Evolutionary conservation across 2,113 vertebrate genomes (phyloP).

Genomic region (Phoenicopterus ruber): DNA sequence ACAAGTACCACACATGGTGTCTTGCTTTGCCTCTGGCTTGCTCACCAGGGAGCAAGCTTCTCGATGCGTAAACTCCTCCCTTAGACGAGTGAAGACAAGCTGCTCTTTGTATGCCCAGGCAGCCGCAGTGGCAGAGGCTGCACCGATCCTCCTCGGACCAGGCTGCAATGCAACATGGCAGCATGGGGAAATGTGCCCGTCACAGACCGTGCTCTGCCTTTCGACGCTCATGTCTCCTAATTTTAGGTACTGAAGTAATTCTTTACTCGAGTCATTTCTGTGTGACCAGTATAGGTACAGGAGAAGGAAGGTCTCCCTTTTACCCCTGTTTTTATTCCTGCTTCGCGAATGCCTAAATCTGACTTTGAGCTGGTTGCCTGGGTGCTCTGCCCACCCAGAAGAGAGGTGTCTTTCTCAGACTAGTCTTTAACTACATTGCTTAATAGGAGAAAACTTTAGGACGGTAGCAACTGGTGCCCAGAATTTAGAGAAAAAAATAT

Average conservation of each 20-base stretch:
- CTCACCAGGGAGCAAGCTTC: neutral
- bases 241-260: neutral
- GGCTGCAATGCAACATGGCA: neutral
- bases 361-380: neutral
- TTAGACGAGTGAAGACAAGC: neutral
- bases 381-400: neutral
- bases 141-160: rapidly evolving
- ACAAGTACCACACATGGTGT: neutral
- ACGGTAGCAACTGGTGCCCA: neutral
- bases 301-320: neutral
- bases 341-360: neutral
- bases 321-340: neutral
- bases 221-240: neutral
- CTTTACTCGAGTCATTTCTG: neutral
- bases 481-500: neutral
- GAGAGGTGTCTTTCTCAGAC: neutral
- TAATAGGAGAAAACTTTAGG: neutral
- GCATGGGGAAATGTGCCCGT: neutral
- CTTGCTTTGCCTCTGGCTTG: neutral
- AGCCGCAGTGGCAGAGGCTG: neutral
- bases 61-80: neutral
- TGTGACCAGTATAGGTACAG: neutral
- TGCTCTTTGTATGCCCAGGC: neutral
- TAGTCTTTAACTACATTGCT: neutral
- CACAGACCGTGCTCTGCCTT: neutral